Base-by-base conservation (phyloP, 2,888 invertebrate species). In the Polydrusus cervinus region DNA sequence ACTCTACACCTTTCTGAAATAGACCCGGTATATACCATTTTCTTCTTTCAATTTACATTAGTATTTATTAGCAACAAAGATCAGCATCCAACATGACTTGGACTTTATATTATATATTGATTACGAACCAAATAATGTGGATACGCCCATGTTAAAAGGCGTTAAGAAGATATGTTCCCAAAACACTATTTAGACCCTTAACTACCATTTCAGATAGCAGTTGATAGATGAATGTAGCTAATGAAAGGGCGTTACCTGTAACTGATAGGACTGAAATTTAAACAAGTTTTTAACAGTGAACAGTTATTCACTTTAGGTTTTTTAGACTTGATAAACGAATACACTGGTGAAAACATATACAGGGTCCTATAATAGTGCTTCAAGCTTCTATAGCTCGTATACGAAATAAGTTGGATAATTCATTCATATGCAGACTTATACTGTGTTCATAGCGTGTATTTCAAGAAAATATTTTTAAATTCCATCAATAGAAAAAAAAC, bases 111-210 rank as follows among this genome's bases (percentile, higher is more conserved):
- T 6, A 34, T 34, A 43, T n/a, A 3, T 47, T 47, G 9, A 47
- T 47, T 47, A 47, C 16, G 16, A 47, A 16, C n/a, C n/a, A n/a
- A 16, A 16, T 16, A 13, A 13, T 16, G 13, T 5, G 3, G 14
- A 30, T n/a, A 53, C 53, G 53, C 53, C 53, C 25, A 13, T 53
- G 53, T 0, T 53, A n/a, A 53, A 53, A 53, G 11, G 53, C 16
- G 53, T 53, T 25, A 30, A 53, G n/a, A 53, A n/a, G 53, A 53
- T 53, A 30, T 53, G 30, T 30, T 30, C 53, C 30, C n/a, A 53
- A 53, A n/a, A 53, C 30, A 53, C 8, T 53, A 53, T 53, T 53
- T 53, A 25, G 53, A 53, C 25, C 53, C 53, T 30, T 53, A 53
- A 53, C 53, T 53, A 30, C 53, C 53, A 53, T n/a, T 51, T 30